A percentile compares a stretch with the other conserved stretches of the same genome.
Conservation (phyloP, 92 coral and sea anemone genomes). For the Diadumene lineata region DNA sequence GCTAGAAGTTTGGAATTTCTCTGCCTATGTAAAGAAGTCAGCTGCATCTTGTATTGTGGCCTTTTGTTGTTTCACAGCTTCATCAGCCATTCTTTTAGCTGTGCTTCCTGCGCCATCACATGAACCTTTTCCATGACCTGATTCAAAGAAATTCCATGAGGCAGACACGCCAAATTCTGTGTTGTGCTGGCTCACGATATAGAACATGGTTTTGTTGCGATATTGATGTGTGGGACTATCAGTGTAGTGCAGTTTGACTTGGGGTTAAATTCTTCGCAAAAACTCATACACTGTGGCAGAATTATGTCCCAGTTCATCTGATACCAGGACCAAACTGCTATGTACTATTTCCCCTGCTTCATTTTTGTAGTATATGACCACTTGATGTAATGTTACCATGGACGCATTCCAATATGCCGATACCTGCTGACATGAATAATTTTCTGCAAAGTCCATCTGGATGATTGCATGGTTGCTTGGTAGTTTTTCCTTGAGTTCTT, state of each 20-base stretch:
- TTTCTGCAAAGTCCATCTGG: conserved; percentile 53
- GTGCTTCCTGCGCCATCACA: too few relatives aligned
- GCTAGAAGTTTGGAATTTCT: too few relatives aligned
- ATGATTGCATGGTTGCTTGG: conserved; percentile 17
- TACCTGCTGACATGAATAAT: conserved; percentile 34
- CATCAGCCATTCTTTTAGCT: too few relatives aligned
- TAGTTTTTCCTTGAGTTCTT: conserved; percentile 16
- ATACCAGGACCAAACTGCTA: conserved; percentile 19
- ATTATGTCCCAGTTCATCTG: conserved; percentile 30
- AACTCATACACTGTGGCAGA: conserved; percentile 19
- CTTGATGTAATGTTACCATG: conserved; percentile 48
- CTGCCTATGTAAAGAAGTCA: too few relatives aligned
- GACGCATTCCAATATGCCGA: conserved; percentile 46
- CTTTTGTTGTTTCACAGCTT: too few relatives aligned
- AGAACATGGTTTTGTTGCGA: too few relatives aligned
- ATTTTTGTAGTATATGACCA: conserved; percentile 23
- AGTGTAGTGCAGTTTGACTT: neutral
- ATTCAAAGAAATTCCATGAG: too few relatives aligned
- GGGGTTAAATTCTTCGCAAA: neutral
- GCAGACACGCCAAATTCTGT: too few relatives aligned
- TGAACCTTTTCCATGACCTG: too few relatives aligned
- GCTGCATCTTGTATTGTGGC: too few relatives aligned
- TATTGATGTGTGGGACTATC: too few relatives aligned
- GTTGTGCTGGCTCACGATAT: too few relatives aligned
- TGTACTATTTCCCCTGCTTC: conserved; percentile 7